phyloP scores from a whole-genome alignment of 1,140 invertebrate species.

The Pantala flavescens region DNA sequence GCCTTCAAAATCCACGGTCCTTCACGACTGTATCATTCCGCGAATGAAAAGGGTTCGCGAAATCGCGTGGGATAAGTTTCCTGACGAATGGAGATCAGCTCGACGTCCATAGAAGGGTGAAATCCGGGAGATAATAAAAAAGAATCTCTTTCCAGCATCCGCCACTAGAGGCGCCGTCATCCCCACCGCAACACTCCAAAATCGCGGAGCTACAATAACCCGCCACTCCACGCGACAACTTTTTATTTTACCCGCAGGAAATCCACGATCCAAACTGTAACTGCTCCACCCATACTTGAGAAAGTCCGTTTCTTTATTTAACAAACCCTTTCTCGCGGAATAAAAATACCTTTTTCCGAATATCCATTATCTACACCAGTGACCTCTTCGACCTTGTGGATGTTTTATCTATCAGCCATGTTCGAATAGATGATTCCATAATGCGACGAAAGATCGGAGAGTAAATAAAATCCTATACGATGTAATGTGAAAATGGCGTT shows the following conservation, averaged over 20 bases:
- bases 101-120: no score
- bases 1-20: no score
- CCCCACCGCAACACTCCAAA: neutral
- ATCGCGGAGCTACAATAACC: neutral
- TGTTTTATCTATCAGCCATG: no score
- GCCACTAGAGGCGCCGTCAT: constrained; percentile 5
- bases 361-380: neutral
- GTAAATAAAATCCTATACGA: no score
- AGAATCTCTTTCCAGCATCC: neutral
- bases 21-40: no score
- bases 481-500: no score
- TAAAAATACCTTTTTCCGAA: neutral
- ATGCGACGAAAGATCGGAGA: no score
- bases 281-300: neutral
- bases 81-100: no score
- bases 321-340: neutral
- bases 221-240: neutral
- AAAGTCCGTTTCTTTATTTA: neutral
- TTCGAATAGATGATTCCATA: no score
- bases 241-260: neutral
- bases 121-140: neutral
- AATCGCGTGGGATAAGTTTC: no score
- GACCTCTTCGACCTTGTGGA: no score
- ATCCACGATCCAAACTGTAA: neutral
- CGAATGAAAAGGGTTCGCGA: no score